phyloP scores from a whole-genome alignment of 2,888 invertebrate species.

The Cabera pusaria region DNA sequence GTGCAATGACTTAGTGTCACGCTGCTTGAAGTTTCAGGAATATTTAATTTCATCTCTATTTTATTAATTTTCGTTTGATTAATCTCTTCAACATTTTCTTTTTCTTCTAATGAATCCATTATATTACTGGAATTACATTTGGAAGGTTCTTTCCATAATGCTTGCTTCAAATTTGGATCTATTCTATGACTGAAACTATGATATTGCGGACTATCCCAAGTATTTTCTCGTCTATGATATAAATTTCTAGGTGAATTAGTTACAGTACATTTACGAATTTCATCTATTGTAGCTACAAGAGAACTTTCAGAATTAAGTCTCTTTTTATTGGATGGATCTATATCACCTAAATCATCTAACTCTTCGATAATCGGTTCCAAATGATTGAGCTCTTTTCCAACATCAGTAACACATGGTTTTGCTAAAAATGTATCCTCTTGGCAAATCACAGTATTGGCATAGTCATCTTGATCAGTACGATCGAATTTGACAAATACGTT shows the following conservation, averaged over 20 bases:
- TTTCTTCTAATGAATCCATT: constrained; percentile 69
- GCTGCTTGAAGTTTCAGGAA: constrained; percentile 10
- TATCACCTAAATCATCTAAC: constrained; percentile 79
- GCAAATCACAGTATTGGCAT: constrained; percentile 78
- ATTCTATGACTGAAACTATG: constrained; percentile 52
- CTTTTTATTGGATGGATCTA: constrained; percentile 64
- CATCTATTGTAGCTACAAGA: constrained; percentile 85
- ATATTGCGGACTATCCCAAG: constrained; percentile 73
- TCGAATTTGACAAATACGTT: constrained; percentile 76
- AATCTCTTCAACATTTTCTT: constrained; percentile 56
- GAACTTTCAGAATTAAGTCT: constrained; percentile 81
- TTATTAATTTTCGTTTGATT: constrained; percentile 53
- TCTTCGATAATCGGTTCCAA: constrained; percentile 83
- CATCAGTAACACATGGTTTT: constrained; percentile 81
- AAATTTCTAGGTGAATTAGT: constrained; percentile 83
- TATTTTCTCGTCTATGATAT: constrained; percentile 78
- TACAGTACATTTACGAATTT: constrained; percentile 82
- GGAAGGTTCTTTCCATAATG: constrained; percentile 76
- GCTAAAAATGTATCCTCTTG: constrained; percentile 80
- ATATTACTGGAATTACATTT: constrained; percentile 71
- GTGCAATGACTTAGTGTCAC: constrained; percentile 24
- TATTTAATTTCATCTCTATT: constrained; percentile 44
- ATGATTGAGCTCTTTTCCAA: constrained; percentile 76
- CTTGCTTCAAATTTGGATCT: constrained; percentile 63
- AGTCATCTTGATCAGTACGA: constrained; percentile 73